Percentiles rank a stretch among this genome's conserved stretches.
These are phyloP conservation scores for Pectinophora gossypiella DNA, from an alignment of 1,140 invertebrate genomes.

Conservation along the genomic window DNA sequence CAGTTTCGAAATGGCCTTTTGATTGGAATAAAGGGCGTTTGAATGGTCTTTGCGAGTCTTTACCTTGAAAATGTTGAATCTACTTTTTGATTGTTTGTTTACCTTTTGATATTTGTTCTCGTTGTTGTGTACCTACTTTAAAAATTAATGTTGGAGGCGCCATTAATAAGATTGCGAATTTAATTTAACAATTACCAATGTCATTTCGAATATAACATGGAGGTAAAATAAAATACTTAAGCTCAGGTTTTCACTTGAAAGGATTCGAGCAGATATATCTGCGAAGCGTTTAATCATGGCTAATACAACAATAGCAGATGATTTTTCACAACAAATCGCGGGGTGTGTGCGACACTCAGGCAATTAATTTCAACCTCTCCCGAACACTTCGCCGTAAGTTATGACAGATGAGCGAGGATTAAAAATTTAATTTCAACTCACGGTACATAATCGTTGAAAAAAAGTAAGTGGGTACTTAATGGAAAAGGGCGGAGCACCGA, in stretches of 20 bases:
- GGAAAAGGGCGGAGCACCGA: not conserved
- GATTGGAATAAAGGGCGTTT: not conserved
- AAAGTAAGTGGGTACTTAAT: not conserved
- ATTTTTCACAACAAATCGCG: conserved; percentile 63
- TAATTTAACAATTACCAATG: too few species aligned
- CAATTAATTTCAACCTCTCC: conserved; percentile 45
- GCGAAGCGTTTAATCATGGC: conserved; percentile 4
- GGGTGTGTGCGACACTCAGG: conserved; percentile 58
- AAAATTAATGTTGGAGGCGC: too few species aligned
- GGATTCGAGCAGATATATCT: too few species aligned
- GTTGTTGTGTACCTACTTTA: too few species aligned
- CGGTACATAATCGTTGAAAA: not conserved
- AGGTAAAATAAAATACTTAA: too few species aligned
- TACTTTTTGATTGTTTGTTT: too few species aligned
- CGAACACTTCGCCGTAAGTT: not conserved
- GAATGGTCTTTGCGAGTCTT: not conserved
- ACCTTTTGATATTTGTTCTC: too few species aligned
- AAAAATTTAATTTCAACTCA: not conserved
- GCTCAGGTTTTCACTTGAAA: too few species aligned
- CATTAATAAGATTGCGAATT: too few species aligned
- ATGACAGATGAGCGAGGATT: not conserved
- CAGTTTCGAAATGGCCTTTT: not conserved
- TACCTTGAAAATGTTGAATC: not conserved
- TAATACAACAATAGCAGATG: conserved; percentile 47
- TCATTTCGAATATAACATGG: too few species aligned